Conservation (phyloP, 2,113 vertebrate genomes). For the Hiodon tergisus region DNA sequence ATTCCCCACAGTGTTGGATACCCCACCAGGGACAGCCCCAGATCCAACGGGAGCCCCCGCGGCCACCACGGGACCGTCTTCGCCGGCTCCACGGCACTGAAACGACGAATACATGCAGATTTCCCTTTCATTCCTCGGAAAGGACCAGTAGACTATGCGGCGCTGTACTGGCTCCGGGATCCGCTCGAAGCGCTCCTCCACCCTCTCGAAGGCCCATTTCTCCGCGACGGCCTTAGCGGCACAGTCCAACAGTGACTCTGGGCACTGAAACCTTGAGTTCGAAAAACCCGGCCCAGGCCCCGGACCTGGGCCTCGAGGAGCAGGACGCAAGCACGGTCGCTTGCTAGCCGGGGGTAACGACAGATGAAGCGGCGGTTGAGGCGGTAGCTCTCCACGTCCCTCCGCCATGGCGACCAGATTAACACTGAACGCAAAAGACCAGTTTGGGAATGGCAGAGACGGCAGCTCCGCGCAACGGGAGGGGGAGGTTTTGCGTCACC, state of each 20-base stretch:
- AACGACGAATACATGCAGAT: conserved; percentile 97
- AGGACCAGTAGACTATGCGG: conserved; percentile 94
- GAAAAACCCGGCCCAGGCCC: conserved; percentile 60
- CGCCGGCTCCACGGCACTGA: conserved; percentile 75
- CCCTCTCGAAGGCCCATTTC: conserved; percentile 93
- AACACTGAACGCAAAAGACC: conserved; percentile 62
- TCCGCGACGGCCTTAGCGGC: conserved; percentile 90
- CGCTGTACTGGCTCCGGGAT: conserved; percentile 93
- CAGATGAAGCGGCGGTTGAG: conserved; percentile 69
- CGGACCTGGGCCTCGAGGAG: conserved; percentile 65
- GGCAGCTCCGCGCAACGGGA: conserved; percentile 30
- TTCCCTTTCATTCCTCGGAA: conserved; percentile 89
- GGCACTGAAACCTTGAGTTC: conserved; percentile 67
- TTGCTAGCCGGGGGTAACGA: conserved; percentile 73
- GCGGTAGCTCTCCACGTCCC: conserved; percentile 78
- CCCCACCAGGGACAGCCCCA: conserved; percentile 54
- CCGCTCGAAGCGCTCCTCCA: conserved; percentile 92
- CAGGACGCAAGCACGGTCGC: conserved; percentile 77
- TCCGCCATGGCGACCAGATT: conserved; percentile 91
- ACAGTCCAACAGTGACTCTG: conserved; percentile 88
- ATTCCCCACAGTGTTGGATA: conserved; percentile 46
- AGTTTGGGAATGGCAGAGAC: conserved; percentile 38
- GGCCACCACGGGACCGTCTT: conserved; percentile 57
- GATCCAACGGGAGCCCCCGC: conserved; percentile 50
- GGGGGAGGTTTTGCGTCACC: conserved; percentile 49